A percentile compares a stretch with the other conserved stretches of the same genome.
phyloP scores from a whole-genome alignment of 2,113 vertebrate species.

The Etheostoma cragini region DNA sequence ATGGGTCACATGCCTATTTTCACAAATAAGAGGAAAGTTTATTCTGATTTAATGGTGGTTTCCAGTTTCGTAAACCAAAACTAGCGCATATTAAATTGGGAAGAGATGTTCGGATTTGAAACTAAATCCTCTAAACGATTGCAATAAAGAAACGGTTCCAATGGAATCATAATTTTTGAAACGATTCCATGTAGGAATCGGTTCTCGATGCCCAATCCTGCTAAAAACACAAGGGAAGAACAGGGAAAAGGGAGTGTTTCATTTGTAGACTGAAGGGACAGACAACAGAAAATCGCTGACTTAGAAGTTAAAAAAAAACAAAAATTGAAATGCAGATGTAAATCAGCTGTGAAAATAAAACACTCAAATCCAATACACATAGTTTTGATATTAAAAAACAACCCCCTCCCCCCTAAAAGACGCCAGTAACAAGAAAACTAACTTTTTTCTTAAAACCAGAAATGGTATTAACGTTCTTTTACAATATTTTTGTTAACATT shows the following conservation, averaged over 20 bases:
- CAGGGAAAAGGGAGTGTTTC: not conserved
- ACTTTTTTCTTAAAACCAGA: not conserved
- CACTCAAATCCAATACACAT: not conserved
- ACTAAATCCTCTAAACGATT: too few species aligned
- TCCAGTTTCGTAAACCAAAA: too few species aligned
- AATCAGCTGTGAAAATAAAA: not conserved
- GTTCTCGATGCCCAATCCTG: too few species aligned
- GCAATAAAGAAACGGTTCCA: too few species aligned
- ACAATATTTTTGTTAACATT: not conserved
- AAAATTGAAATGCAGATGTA: conserved; percentile 1
- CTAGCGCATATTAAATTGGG: too few species aligned
- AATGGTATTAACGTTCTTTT: not conserved
- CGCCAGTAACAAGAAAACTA: not conserved
- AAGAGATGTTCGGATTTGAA: too few species aligned
- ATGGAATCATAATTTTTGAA: too few species aligned
- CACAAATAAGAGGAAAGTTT: too few species aligned
- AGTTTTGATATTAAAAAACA: not conserved
- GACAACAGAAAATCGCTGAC: not conserved
- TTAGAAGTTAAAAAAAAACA: not conserved
- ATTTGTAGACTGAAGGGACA: not conserved
- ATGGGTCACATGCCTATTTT: too few species aligned
- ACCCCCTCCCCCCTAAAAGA: not conserved
- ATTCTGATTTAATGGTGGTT: too few species aligned
- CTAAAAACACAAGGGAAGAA: conserved; percentile 21
- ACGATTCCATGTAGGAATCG: too few species aligned